Evolutionary conservation across 2,888 invertebrate genomes (phyloP), one percentile per base, ranked within the genome.

Genomic region (Amblyjoppa proteus): DNA sequence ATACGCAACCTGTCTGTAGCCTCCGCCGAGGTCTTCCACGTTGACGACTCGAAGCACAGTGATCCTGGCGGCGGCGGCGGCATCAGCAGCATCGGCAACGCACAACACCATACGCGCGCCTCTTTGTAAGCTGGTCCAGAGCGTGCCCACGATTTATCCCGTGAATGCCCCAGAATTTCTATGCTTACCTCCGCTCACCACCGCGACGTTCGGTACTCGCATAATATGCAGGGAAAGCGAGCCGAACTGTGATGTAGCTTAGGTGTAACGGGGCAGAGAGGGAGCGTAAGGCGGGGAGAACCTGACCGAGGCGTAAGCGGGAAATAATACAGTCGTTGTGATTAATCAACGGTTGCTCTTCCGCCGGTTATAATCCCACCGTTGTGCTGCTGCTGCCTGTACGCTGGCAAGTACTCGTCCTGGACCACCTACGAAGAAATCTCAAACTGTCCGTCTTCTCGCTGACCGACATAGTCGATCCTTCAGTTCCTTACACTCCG

Each of bases 301-400:
- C 77, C 73, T 69, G 76, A 81, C 76, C 80, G 84, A 83, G 74
- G 74, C 53, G 75, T 92, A 91, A 93, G 92, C 90, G 90, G 90
- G 90, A 93, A 93, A 93, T 93, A 93, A 93, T 93, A 92, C 91
- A 93, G 93, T 93, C 89, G 90, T 88, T 89, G 89, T 93, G 93
- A 94, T 94, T 94, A 94, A 94, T 94, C 91, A 93, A 92, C 89
- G 89, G 80, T 80, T 84, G 85, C 79, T 83, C 79, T 71, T 73
- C 45, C 41, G 75, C 58, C 68, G 76, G 69, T 64, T 61, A 80
- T 73, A 51, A 51, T 66, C 66, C 64, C 45, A 73, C 7, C 66
- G 20, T 51, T 77, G 53, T 74, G 51, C 69, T 71, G 70, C 69
- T 71, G 70, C 66, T 64, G 73, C 58, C 49, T 76, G 85, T 85